phyloP scores from a whole-genome alignment of 2,113 vertebrate species.

The Hippocampus barbouri region DNA sequence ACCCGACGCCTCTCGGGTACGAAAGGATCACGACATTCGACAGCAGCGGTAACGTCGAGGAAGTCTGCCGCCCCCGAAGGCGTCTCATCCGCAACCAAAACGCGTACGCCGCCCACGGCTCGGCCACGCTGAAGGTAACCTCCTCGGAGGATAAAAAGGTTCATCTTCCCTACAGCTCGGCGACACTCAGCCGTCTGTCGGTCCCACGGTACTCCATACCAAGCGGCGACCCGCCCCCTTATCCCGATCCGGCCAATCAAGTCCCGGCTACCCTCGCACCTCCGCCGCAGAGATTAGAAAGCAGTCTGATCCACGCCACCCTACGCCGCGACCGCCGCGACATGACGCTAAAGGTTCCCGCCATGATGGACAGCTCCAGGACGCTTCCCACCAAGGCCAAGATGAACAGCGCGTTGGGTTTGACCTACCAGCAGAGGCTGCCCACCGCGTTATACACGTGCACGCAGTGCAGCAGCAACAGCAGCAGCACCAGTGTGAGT shows the following conservation, averaged over 20 bases:
- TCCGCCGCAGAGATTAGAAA: slow-evolving; percentile 77
- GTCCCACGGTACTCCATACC: slow-evolving; percentile 93
- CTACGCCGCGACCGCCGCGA: slow-evolving; percentile 88
- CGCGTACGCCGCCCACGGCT: slow-evolving; percentile 82
- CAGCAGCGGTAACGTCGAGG: slow-evolving; percentile 97
- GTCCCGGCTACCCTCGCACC: slow-evolving; percentile 76
- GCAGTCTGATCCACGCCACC: slow-evolving; percentile 86
- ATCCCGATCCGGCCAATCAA: slow-evolving; percentile 85
- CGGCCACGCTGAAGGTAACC: slow-evolving; percentile 86
- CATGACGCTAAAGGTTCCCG: slow-evolving; percentile 83
- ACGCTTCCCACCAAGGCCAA: slow-evolving; percentile 85
- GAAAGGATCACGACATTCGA: slow-evolving; percentile 97
- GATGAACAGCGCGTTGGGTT: slow-evolving; percentile 76
- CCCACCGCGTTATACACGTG: slow-evolving; percentile 87
- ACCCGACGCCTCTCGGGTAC: slow-evolving; percentile 88
- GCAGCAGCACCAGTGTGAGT: slow-evolving; percentile 68
- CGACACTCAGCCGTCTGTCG: slow-evolving; percentile 89
- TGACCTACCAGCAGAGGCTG: slow-evolving; percentile 82
- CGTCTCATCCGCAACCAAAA: slow-evolving; percentile 86
- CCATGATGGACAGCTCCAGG: slow-evolving; percentile 82
- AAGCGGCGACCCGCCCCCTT: slow-evolving; percentile 89
- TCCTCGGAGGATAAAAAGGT: slow-evolving; percentile 88
- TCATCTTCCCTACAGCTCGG: slow-evolving; percentile 88
- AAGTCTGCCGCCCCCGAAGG: slow-evolving; percentile 90
- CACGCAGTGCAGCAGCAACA: slow-evolving; percentile 86